These are phyloP conservation scores for Periphyllus acericola DNA, from an alignment of 2,888 invertebrate genomes.

Conservation along the genomic window DNA sequence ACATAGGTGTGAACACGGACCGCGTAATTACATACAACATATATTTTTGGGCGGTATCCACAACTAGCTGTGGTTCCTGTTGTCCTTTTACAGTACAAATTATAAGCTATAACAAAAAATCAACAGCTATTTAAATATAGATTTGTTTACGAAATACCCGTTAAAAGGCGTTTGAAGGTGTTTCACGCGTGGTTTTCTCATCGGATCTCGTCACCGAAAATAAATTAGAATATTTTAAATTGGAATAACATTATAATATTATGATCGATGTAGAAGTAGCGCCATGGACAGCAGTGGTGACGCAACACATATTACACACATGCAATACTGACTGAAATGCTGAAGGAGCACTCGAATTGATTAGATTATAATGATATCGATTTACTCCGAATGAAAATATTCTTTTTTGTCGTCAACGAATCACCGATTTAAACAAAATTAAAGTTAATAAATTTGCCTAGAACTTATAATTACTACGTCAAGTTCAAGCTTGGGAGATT, in stretches of 20 bases:
- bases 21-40: slow-evolving; percentile 33
- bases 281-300: neutral
- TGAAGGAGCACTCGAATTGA: slow-evolving; percentile 3
- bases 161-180: neutral
- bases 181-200: neutral
- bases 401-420: too few species aligned
- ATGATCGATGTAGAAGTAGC: neutral
- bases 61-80: slow-evolving; percentile 1
- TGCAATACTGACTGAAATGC: neutral
- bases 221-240: neutral
- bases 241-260: neutral
- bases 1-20: slow-evolving; percentile 55
- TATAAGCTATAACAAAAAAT: neutral
- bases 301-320: slow-evolving; percentile 18
- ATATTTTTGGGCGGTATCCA: slow-evolving; percentile 41
- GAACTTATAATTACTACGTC: too few species aligned
- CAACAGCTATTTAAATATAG: neutral
- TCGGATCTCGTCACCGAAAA: neutral
- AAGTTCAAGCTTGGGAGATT: too few species aligned
- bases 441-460: too few species aligned
- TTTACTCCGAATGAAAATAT: neutral
- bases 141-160: neutral
- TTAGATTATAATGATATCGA: neutral
- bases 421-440: too few species aligned
- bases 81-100: slow-evolving; percentile 24